A percentile compares a stretch with the other conserved stretches of the same genome.
Evolutionary conservation across 2,888 invertebrate genomes (phyloP).

Genomic region (Cremastinae sp.): DNA sequence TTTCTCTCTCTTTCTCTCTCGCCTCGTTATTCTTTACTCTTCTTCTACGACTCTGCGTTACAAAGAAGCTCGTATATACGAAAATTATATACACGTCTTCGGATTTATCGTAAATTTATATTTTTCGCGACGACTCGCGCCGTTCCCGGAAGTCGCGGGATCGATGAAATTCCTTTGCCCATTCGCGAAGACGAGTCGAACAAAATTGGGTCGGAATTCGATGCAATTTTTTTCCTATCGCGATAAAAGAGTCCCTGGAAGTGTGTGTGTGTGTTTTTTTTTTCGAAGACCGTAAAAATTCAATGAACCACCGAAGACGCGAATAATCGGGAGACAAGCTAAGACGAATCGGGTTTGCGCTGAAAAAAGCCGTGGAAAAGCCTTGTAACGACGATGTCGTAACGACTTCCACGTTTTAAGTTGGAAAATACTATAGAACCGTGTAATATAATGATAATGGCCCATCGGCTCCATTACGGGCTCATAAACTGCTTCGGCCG

Average conservation of each 20-base stretch:
- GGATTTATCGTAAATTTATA: too few relatives aligned
- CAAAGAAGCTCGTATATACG: too few relatives aligned
- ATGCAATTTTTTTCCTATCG: neutral
- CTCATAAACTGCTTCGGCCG: constrained; percentile 71
- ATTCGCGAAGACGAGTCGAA: neutral
- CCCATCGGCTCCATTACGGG: constrained; percentile 74
- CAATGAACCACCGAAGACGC: constrained; percentile 52
- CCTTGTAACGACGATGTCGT: constrained; percentile 72
- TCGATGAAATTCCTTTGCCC: neutral
- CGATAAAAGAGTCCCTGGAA: neutral
- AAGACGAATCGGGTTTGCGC: constrained; percentile 18
- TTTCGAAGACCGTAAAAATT: constrained; percentile 40
- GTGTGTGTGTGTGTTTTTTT: constrained; percentile 4
- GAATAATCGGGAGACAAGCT: constrained; percentile 23
- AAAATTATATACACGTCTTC: constrained; percentile 47
- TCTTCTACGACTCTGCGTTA: too few relatives aligned
- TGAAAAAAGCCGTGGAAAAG: constrained; percentile 54
- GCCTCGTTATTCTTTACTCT: too few relatives aligned
- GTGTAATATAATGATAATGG: constrained; percentile 64
- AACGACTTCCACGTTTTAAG: constrained; percentile 73
- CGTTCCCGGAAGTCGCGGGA: constrained; percentile 1
- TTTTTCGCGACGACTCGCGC: neutral
- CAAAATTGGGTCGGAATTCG: too few relatives aligned
- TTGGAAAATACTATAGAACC: constrained; percentile 66
- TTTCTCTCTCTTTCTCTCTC: too few relatives aligned